Base-by-base conservation (phyloP, 1,140 invertebrate species). In the Macrosteles quadrilineatus region DNA sequence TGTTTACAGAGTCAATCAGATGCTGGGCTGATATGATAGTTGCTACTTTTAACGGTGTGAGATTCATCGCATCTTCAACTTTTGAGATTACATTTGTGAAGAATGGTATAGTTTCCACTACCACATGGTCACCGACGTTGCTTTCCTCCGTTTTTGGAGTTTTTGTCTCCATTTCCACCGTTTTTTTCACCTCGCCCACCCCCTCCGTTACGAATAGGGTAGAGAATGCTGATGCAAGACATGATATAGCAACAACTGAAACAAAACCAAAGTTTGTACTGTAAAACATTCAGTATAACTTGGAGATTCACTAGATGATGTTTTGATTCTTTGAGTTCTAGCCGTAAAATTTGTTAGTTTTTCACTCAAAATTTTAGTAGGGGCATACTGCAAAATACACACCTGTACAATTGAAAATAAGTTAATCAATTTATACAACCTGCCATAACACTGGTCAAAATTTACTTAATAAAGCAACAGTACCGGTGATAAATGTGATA, bases 151-250 rank as follows among this genome's bases (percentile, higher is more conserved):
- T 50, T 21, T 17, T 50, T 50, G 47, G 47, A 19, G 14, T 21
- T 50, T 50, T 50, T 50, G 47, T 50, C 21, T 4, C 47, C 47
- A 14, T 14, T 14, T 50, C 47, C 47, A 3, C 47, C 21, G 14
- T 50, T 21, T 19, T 21, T 50, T 4, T 17, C 14, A 3, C 14
- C 14, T 21, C 47, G 4, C 47, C 47, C 47, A 19, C 21, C 4
- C n/a, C 47, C 47, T 50, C 47, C 47, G 21, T 50, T 21, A 50
- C 21, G 47, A 50, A 50, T 17, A 17, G 47, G 47, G 47, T 50
- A 19, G 21, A 17, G 47, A 50, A 50, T 21, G 47, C 47, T 21
- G 47, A 50, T 19, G 47, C 47, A 19, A 19, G 47, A 50, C 47
- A 50, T 50, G 21, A 50, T 19, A 50, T 3, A 4, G 14, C 6